Conservation (phyloP, 2,888 invertebrate genomes). For the Dynastes tityus region DNA sequence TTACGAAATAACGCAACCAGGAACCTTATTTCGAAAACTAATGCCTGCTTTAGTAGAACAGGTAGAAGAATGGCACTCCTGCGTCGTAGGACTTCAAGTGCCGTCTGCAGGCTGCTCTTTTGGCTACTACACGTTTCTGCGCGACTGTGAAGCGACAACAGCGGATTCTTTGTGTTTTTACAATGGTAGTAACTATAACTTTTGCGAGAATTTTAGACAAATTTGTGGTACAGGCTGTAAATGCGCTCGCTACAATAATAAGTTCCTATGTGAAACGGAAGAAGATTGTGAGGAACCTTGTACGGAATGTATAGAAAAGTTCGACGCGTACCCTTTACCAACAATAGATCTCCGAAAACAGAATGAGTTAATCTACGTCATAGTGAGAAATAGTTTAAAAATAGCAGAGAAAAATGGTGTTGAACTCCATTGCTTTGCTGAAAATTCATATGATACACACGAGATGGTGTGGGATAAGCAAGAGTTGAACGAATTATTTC, state of each 20-base stretch:
- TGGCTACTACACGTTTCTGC: too few relatives aligned
- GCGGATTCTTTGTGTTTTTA: conserved; percentile 4
- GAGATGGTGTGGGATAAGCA: conserved; percentile 4
- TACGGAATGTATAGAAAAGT: conserved; percentile 25
- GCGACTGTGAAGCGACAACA: not conserved
- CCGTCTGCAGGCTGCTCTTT: too few relatives aligned
- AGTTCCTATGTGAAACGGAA: conserved; percentile 6
- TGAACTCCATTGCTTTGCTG: conserved; percentile 33
- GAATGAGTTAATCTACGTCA: not conserved
- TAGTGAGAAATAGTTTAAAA: conserved; percentile 8
- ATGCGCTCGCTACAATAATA: conserved; percentile 11
- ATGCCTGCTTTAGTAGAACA: not conserved
- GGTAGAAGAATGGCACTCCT: not conserved
- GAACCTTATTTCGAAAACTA: not conserved
- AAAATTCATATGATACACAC: not conserved
- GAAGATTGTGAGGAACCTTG: not conserved
- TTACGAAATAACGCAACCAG: conserved; percentile 23
- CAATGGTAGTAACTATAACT: conserved; percentile 9
- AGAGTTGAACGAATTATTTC: not conserved
- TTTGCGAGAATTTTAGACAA: conserved; percentile 22
- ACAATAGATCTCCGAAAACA: not conserved
- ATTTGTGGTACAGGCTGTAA: conserved; percentile 17
- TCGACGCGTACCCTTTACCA: conserved; percentile 33
- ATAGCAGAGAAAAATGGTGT: conserved; percentile 6
- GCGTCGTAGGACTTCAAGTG: not conserved